Conservation (phyloP, 2,113 vertebrate species). For the Calyptomena viridis region DNA sequence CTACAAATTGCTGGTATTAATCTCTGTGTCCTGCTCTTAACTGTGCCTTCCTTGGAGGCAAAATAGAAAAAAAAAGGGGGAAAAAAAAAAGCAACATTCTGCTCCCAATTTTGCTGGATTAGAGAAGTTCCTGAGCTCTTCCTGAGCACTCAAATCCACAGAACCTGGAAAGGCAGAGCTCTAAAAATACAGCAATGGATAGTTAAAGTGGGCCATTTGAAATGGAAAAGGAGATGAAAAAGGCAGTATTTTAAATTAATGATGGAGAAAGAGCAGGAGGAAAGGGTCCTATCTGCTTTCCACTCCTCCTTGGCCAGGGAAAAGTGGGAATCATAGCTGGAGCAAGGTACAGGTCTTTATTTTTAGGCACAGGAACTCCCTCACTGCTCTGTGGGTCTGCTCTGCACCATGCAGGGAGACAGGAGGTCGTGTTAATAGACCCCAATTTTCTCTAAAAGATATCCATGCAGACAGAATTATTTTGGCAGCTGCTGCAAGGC, state of each 20-base stretch:
- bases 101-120: neutral
- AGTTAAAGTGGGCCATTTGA: neutral
- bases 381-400: neutral
- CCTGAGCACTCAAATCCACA: neutral
- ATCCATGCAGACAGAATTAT: accelerated
- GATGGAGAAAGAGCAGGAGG: neutral
- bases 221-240: neutral
- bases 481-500: neutral
- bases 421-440: neutral
- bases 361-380: neutral
- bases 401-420: neutral
- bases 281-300: neutral
- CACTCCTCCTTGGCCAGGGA: neutral
- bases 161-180: neutral
- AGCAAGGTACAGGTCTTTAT: neutral
- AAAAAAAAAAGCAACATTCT: neutral
- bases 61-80: neutral
- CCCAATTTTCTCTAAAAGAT: neutral
- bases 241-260: neutral
- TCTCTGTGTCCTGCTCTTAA: constrained; percentile 31
- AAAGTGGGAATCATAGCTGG: neutral
- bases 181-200: neutral
- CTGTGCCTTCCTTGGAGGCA: constrained; percentile 16
- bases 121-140: neutral
- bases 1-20: constrained; percentile 43